A percentile compares a stretch with the other conserved stretches of the same genome.
Evolutionary conservation across 1,140 invertebrate species (phyloP).

Genomic region (Formica exsecta): DNA sequence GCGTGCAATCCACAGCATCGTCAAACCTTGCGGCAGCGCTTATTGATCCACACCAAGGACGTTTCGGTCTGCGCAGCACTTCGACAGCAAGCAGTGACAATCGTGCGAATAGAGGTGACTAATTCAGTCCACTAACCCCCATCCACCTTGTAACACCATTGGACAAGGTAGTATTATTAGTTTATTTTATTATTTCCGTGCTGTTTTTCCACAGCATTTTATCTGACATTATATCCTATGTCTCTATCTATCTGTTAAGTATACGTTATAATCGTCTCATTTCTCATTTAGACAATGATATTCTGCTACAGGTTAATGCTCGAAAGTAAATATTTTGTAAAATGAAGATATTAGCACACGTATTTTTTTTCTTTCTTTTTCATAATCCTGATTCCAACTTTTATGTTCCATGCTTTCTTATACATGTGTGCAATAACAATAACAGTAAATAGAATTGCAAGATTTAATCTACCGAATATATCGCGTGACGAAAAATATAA

Average conservation of each 20-base stretch:
- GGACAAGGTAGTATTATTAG: constrained; percentile 80
- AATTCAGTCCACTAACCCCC: constrained; percentile 79
- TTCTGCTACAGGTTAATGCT: neutral
- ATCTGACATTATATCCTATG: constrained; percentile 64
- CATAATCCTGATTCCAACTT: neutral
- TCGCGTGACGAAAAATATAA: neutral
- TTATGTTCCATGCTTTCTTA: constrained; percentile 11
- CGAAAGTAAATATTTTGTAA: constrained; percentile 25
- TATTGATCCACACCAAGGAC: constrained; percentile 86
- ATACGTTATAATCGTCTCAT: constrained; percentile 59
- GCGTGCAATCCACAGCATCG: constrained; percentile 84
- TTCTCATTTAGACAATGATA: neutral
- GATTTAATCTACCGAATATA: constrained; percentile 13
- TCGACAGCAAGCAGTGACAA: constrained; percentile 83
- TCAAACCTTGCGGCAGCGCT: constrained; percentile 87
- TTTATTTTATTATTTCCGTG: constrained; percentile 75
- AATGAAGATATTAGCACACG: neutral
- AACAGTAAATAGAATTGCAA: constrained; percentile 17
- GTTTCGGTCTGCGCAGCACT: constrained; percentile 81
- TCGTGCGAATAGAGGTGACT: constrained; percentile 85
- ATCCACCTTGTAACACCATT: constrained; percentile 79
- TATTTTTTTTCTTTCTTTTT: neutral
- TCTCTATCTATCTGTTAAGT: constrained; percentile 56
- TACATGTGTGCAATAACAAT: neutral
- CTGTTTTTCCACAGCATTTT: constrained; percentile 66